These are phyloP conservation scores for Mycalesis mineus DNA, from an alignment of 2,888 invertebrate genomes.

Conservation along the genomic window DNA sequence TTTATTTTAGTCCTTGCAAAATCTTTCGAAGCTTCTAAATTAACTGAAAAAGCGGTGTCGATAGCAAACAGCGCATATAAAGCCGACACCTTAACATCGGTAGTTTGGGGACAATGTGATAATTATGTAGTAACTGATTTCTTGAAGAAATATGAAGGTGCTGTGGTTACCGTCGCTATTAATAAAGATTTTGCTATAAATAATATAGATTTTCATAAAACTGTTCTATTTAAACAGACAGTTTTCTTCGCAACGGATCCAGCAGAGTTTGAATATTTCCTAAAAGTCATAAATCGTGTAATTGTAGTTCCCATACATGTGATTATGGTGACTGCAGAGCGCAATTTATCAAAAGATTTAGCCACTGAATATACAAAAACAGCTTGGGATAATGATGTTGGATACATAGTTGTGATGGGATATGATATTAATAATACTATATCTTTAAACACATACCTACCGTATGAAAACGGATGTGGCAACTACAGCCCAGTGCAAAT, in stretches of 20 bases:
- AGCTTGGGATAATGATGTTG: slow-evolving; percentile 46
- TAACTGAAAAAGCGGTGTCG: slow-evolving; percentile 36
- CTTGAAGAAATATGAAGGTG: slow-evolving; percentile 37
- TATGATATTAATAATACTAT: slow-evolving; percentile 28
- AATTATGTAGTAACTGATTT: slow-evolving; percentile 35
- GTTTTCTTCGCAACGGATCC: slow-evolving; percentile 41
- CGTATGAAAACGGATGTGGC: slow-evolving; percentile 44
- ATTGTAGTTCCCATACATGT: slow-evolving; percentile 38
- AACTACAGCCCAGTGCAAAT: slow-evolving; percentile 40
- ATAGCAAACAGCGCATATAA: slow-evolving; percentile 41
- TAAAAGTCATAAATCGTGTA: slow-evolving; percentile 35
- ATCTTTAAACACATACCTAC: slow-evolving; percentile 44
- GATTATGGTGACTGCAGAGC: slow-evolving; percentile 37
- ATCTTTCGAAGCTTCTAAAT: slow-evolving; percentile 23
- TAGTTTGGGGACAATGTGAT: slow-evolving; percentile 40
- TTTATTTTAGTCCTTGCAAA: slow-evolving; percentile 7
- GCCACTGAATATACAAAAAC: slow-evolving; percentile 34
- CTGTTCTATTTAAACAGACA: slow-evolving; percentile 40
- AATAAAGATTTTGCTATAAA: slow-evolving; percentile 26
- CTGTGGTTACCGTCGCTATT: slow-evolving; percentile 35
- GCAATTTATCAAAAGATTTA: slow-evolving; percentile 27
- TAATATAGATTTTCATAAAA: slow-evolving; percentile 19
- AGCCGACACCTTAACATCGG: slow-evolving; percentile 34
- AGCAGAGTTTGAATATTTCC: slow-evolving; percentile 40
- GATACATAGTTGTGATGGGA: slow-evolving; percentile 46